Conservation (phyloP, 2,888 invertebrate genomes). For the Macrostomum cliftonense region DNA sequence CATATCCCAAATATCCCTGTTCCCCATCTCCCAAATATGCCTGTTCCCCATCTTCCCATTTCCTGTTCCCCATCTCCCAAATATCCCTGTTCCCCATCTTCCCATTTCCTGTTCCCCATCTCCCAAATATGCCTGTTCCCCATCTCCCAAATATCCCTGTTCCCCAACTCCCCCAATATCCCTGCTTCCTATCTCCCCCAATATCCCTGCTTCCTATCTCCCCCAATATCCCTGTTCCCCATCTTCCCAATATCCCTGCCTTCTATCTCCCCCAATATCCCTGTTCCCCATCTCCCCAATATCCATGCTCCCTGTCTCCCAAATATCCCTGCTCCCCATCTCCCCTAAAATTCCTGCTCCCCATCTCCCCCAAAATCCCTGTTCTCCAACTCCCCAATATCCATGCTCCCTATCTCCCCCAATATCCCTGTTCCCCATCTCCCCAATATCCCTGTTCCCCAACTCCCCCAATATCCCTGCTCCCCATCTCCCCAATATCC, state of each 20-base stretch:
- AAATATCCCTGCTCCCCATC: background rate
- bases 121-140: background rate
- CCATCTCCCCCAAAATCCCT: no score
- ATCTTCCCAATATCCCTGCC: no score
- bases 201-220: background rate
- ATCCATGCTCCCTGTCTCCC: background rate
- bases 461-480: no score
- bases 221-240: background rate
- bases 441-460: no score
- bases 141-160: background rate
- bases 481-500: no score
- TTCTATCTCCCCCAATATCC: no score
- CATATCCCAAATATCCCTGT: background rate
- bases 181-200: background rate
- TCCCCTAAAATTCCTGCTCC: no score
- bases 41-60: background rate
- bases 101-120: background rate
- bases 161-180: background rate
- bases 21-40: background rate
- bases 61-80: background rate
- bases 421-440: no score
- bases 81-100: no score
- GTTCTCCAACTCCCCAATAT: no score
- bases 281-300: background rate
- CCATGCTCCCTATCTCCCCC: no score